Conservation (phyloP, 2,113 vertebrate genomes). For the Micromys minutus region DNA sequence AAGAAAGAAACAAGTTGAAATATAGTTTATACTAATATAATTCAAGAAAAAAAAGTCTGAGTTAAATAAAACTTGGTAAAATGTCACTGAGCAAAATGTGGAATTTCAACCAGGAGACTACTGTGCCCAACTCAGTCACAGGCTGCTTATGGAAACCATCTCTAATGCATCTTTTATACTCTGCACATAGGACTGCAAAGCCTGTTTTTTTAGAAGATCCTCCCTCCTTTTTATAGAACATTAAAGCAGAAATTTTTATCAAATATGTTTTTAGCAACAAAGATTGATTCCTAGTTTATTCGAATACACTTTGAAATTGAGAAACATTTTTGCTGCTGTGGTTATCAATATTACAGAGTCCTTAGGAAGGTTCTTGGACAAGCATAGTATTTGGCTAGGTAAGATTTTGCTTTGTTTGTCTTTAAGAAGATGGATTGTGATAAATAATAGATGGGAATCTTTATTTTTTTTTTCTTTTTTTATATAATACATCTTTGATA, state of each 20-base stretch:
- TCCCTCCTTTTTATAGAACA: neutral
- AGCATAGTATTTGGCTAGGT: neutral
- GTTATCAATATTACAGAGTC: neutral
- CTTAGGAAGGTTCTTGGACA: neutral
- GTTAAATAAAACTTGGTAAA: conserved; percentile 11
- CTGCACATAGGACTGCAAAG: neutral
- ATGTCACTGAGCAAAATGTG: neutral
- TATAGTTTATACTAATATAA: conserved; percentile 4
- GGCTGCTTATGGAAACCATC: neutral
- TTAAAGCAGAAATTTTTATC: neutral
- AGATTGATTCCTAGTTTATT: conserved; percentile 22
- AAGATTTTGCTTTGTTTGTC: conserved; percentile 15
- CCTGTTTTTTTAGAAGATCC: neutral
- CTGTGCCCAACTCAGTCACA: neutral
- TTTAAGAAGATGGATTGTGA: neutral
- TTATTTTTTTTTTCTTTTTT: neutral
- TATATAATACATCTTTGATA: conserved; percentile 22
- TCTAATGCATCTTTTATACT: neutral
- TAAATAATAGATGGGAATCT: conserved; percentile 35
- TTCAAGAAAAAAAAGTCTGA: neutral
- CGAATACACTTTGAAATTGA: neutral
- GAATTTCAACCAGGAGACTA: neutral
- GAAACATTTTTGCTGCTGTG: neutral
- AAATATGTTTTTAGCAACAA: neutral
- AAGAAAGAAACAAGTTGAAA: neutral